These are phyloP conservation scores for Cistogaster globosa DNA, from an alignment of 2,888 invertebrate species.

Conservation along the genomic window DNA sequence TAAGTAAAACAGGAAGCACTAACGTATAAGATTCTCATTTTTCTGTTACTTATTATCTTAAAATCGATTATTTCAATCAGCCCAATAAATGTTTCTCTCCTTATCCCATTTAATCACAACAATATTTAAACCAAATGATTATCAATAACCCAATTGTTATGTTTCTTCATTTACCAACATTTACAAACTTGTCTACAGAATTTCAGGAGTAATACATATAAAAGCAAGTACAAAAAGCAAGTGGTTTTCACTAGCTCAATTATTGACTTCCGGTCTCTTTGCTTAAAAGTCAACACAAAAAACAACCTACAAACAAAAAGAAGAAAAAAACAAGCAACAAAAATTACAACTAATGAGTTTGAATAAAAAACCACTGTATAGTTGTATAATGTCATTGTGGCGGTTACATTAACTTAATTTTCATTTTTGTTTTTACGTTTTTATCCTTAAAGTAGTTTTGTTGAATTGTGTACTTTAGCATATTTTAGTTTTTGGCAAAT, in stretches of 20 bases:
- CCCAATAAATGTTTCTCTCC: too few species aligned
- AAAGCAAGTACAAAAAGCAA: constrained; percentile 27
- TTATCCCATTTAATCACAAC: too few species aligned
- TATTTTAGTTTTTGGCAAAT: too few species aligned
- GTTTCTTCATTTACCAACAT: not conserved
- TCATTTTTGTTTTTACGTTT: too few species aligned
- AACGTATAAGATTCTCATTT: too few species aligned
- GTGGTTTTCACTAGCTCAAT: constrained; percentile 53
- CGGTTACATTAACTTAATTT: not conserved
- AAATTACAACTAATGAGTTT: constrained; percentile 16
- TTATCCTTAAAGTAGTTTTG: too few species aligned
- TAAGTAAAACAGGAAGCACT: too few species aligned
- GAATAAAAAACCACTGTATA: constrained; percentile 4
- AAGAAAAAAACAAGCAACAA: constrained; percentile 6
- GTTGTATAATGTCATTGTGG: constrained; percentile 15
- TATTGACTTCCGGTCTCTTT: constrained; percentile 59
- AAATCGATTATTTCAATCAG: too few species aligned
- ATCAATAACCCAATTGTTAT: not conserved
- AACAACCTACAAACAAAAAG: constrained; percentile 21
- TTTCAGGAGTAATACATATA: not conserved
- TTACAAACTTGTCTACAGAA: not conserved
- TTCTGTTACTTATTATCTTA: too few species aligned
- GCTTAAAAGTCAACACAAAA: constrained; percentile 29
- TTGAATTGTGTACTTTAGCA: too few species aligned
- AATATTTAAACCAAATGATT: too few species aligned